Conservation (phyloP, 2,113 vertebrate genomes). For the Urocitellus parryii region DNA sequence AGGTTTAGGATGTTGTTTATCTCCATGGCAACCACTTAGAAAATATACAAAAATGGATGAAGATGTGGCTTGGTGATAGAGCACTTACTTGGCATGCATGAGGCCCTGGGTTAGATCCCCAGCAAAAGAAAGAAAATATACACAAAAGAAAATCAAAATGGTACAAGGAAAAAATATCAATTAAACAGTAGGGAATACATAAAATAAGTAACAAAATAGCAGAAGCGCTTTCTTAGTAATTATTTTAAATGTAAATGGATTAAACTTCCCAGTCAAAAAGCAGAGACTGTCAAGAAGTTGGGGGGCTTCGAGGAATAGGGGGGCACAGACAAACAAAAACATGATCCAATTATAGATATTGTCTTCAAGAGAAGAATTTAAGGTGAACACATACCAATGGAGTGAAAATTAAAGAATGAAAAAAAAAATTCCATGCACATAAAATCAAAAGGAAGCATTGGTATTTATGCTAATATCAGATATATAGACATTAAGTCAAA, state of each 20-base stretch:
- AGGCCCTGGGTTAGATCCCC: too few species aligned
- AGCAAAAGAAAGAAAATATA: neutral
- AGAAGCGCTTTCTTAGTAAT: neutral
- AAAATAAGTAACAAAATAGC: neutral
- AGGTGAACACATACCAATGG: neutral
- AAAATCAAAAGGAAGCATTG: neutral
- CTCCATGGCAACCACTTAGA: neutral
- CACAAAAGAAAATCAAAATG: neutral
- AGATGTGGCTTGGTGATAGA: too few species aligned
- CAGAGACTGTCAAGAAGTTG: neutral
- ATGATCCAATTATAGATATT: neutral
- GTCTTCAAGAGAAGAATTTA: neutral
- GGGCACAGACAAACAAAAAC: neutral
- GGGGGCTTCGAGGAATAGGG: too few species aligned
- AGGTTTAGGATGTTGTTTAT: neutral
- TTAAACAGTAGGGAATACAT: neutral
- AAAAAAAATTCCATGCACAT: slow-evolving; percentile 1
- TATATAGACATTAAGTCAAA: slow-evolving; percentile 20
- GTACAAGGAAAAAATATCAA: slow-evolving; percentile 28
- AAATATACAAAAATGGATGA: neutral
- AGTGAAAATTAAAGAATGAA: neutral
- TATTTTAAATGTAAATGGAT: slow-evolving; percentile 32
- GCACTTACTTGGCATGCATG: too few species aligned
- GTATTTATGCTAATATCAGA: neutral
- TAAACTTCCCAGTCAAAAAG: slow-evolving; percentile 25